A percentile compares a stretch with the other conserved stretches of the same genome.
These are phyloP conservation scores for Mythimna ferrago DNA, from an alignment of 2,888 invertebrate species.

Conservation along the genomic window DNA sequence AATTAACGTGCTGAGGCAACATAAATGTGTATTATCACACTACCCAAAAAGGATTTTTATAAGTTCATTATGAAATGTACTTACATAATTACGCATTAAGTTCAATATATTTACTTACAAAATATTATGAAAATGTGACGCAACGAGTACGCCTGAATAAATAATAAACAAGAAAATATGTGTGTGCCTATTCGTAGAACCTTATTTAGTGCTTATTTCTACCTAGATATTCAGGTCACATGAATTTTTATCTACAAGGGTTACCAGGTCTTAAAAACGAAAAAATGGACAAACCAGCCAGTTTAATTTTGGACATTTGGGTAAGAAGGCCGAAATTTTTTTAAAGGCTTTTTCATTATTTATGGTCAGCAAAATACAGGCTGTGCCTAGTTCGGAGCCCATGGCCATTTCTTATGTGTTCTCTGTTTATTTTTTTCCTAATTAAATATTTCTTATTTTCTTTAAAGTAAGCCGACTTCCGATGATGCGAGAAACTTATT, in stretches of 20 bases:
- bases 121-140: slow-evolving; percentile 29
- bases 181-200: slow-evolving; percentile 15
- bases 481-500: too few species aligned
- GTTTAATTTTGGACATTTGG: too few species aligned
- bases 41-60: slow-evolving; percentile 8
- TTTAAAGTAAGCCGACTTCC: too few species aligned
- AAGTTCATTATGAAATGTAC: slow-evolving; percentile 5
- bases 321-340: too few species aligned
- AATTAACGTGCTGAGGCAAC: slow-evolving; percentile 29
- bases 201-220: slow-evolving; percentile 40
- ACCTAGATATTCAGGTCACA: slow-evolving; percentile 53
- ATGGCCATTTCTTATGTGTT: too few species aligned
- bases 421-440: too few species aligned
- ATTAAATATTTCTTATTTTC: too few species aligned
- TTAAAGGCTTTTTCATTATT: too few species aligned
- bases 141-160: slow-evolving; percentile 10
- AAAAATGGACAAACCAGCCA: too few species aligned
- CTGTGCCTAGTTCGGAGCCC: too few species aligned
- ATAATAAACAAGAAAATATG: slow-evolving; percentile 23
- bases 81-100: not conserved
- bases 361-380: too few species aligned
- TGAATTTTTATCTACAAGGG: slow-evolving; percentile 41
- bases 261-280: too few species aligned
- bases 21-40: slow-evolving; percentile 26
- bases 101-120: slow-evolving; percentile 2